Conservation (phyloP, 2,113 vertebrate genomes). For the Brienomyrus brachyistius region DNA sequence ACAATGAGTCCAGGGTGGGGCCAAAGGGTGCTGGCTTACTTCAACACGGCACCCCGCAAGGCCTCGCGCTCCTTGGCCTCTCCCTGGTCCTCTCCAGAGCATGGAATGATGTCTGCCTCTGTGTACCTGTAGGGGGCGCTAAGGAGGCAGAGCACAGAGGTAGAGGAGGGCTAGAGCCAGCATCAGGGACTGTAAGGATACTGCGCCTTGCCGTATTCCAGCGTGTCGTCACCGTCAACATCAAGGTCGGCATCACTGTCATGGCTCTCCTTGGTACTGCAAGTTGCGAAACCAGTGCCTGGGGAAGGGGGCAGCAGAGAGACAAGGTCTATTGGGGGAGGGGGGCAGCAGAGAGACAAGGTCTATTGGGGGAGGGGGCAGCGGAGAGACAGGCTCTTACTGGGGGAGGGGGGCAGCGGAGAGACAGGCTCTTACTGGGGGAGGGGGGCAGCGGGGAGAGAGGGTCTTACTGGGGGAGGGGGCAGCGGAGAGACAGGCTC, state of each 20-base stretch:
- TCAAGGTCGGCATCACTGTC: constrained; percentile 96
- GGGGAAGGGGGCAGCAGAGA: constrained; percentile 22
- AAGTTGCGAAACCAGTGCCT: constrained; percentile 96
- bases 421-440: too few species aligned
- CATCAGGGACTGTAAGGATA: constrained; percentile 66
- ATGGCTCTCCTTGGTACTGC: constrained; percentile 88
- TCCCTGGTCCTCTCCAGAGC: constrained; percentile 93
- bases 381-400: too few species aligned
- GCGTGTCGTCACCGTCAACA: constrained; percentile 94
- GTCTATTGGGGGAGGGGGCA: too few species aligned
- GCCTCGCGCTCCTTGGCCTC: constrained; percentile 96
- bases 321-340: background rate
- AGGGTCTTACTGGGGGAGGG: too few species aligned
- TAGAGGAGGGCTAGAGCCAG: background rate
- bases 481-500: too few species aligned
- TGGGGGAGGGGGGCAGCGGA: too few species aligned
- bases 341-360: too few species aligned
- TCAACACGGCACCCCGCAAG: constrained; percentile 90
- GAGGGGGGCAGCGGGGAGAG: too few species aligned
- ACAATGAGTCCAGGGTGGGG: background rate
- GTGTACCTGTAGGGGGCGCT: constrained; percentile 81
- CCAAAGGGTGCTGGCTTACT: constrained; percentile 62
- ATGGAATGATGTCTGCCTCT: constrained; percentile 94
- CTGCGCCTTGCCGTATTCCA: constrained; percentile 98
- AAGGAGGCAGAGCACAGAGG: constrained; percentile 52